Conservation (phyloP, 2,888 invertebrate species). For the Eucera pruinosa region DNA sequence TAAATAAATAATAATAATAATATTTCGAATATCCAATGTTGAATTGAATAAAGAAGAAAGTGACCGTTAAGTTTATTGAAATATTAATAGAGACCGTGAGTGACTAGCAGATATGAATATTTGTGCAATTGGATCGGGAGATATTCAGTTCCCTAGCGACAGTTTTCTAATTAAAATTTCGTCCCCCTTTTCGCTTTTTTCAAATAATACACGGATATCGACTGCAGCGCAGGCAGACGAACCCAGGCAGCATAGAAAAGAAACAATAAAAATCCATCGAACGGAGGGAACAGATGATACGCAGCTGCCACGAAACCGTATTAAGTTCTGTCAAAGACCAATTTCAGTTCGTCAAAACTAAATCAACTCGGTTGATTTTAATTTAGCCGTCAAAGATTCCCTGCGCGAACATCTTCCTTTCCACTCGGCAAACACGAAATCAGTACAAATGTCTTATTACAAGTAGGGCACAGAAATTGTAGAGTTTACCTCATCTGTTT, state of each 20-base stretch:
- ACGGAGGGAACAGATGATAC: constrained; percentile 52
- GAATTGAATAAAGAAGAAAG: too few relatives aligned
- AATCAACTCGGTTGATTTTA: constrained; percentile 62
- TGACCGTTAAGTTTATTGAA: not conserved
- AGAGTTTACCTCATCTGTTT: too few relatives aligned
- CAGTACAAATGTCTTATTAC: constrained; percentile 8
- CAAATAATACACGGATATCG: constrained; percentile 29
- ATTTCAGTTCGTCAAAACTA: constrained; percentile 49
- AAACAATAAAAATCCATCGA: constrained; percentile 66
- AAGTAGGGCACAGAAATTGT: too few relatives aligned
- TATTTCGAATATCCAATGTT: too few relatives aligned
- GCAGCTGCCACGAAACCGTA: constrained; percentile 65
- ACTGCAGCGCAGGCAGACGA: constrained; percentile 45
- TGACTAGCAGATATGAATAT: not conserved
- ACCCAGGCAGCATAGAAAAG: constrained; percentile 42
- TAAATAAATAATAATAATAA: too few relatives aligned
- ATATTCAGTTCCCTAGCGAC: constrained; percentile 24
- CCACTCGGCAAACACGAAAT: constrained; percentile 23
- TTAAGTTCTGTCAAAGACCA: constrained; percentile 62
- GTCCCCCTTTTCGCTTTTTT: constrained; percentile 12
- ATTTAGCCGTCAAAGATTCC: constrained; percentile 55
- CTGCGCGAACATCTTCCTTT: constrained; percentile 12
- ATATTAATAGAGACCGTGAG: not conserved
- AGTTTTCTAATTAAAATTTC: constrained; percentile 44
- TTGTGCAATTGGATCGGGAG: not conserved